phyloP scores from a whole-genome alignment of 37 sponge, comb jelly and placozoan genomes.

The Halisarca cf. caerulea region DNA sequence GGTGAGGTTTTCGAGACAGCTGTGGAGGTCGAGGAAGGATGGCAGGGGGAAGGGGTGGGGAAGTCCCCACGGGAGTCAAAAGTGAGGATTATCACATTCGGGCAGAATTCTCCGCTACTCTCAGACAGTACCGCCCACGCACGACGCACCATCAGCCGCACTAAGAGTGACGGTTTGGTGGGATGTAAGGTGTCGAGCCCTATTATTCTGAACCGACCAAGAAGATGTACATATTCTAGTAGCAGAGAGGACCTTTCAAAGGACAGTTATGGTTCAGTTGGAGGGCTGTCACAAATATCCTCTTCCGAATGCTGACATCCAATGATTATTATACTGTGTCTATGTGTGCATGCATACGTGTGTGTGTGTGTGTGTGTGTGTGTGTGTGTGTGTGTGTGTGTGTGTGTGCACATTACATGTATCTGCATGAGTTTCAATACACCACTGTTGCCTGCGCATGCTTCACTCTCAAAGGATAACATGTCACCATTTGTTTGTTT shows the following conservation, averaged over 20 bases:
- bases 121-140: too few species aligned
- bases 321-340: too few species aligned
- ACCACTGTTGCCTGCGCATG: too few species aligned
- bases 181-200: not conserved
- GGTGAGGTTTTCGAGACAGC: not conserved
- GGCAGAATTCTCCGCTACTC: not conserved
- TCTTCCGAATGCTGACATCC: slow-evolving; percentile 23
- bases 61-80: not conserved
- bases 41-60: not conserved
- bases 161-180: not conserved
- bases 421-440: too few species aligned
- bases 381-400: too few species aligned
- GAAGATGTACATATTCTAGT: not conserved
- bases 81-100: not conserved
- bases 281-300: slow-evolving; percentile 8
- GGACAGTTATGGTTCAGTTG: not conserved
- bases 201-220: not conserved
- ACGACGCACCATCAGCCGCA: not conserved
- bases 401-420: too few species aligned
- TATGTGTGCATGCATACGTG: too few species aligned
- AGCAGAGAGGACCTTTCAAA: not conserved
- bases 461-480: too few species aligned
- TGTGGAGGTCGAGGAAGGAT: not conserved
- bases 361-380: too few species aligned
- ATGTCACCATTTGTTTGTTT: too few species aligned